Evolutionary conservation across 2,888 invertebrate genomes (phyloP).

Genomic region (Orchestes rusci): DNA sequence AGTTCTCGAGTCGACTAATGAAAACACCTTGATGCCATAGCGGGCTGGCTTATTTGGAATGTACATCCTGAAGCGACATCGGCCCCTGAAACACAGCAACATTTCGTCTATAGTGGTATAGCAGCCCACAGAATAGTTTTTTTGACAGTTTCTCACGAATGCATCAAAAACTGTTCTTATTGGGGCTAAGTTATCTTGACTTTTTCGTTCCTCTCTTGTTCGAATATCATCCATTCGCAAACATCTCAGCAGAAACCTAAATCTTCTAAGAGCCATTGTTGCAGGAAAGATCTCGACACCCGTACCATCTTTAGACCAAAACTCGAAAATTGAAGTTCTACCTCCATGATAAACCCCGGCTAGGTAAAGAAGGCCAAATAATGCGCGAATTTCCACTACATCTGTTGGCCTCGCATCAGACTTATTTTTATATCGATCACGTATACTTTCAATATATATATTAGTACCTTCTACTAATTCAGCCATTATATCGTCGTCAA

Average conservation of each 20-base stretch:
- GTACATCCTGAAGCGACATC: constrained; percentile 33
- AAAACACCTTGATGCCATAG: constrained; percentile 33
- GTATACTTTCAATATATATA: background rate
- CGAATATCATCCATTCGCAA: constrained; percentile 28
- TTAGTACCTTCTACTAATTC: background rate
- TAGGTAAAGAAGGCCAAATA: constrained; percentile 13
- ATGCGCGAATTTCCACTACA: background rate
- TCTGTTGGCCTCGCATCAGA: background rate
- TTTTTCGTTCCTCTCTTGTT: constrained; percentile 20
- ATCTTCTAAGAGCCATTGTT: constrained; percentile 28
- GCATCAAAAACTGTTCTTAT: constrained; percentile 24
- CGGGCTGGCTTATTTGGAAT: constrained; percentile 33
- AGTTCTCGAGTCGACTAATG: constrained; percentile 28
- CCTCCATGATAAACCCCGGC: constrained; percentile 28
- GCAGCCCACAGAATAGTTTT: constrained; percentile 26
- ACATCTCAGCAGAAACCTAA: constrained; percentile 26
- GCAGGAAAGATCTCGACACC: constrained; percentile 29
- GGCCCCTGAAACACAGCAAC: constrained; percentile 28
- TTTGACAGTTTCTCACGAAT: constrained; percentile 26
- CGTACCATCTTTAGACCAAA: constrained; percentile 22
- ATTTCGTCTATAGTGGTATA: constrained; percentile 32
- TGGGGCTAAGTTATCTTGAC: constrained; percentile 27
- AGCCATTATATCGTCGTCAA: background rate
- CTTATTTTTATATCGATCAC: background rate
- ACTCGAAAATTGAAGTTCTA: constrained; percentile 24